These are phyloP conservation scores for Pseudococcus jackbeardsleyi DNA, from an alignment of 2,888 invertebrate species.

Conservation along the genomic window DNA sequence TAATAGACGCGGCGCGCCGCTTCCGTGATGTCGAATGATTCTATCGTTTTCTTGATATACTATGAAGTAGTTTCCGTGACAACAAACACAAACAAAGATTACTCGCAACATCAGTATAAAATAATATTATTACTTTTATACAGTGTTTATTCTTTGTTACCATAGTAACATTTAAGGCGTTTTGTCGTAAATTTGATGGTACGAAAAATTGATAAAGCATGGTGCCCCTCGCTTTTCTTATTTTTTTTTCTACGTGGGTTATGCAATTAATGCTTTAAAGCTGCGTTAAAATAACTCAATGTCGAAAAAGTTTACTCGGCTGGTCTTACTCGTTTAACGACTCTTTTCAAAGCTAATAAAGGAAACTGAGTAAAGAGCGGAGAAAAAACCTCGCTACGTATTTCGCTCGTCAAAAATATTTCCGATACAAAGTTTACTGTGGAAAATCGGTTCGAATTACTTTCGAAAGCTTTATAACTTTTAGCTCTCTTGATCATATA, in stretches of 20 bases:
- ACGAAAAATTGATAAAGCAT: slow-evolving; percentile 55
- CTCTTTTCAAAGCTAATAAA: slow-evolving; percentile 44
- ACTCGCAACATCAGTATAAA: slow-evolving; percentile 45
- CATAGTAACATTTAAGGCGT: slow-evolving; percentile 53
- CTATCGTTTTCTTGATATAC: slow-evolving; percentile 44
- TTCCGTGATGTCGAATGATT: slow-evolving; percentile 39
- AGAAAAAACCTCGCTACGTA: neutral
- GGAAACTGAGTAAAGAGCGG: neutral
- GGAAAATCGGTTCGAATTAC: slow-evolving; percentile 24
- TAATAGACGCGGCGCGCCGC: neutral
- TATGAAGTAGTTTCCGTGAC: slow-evolving; percentile 50
- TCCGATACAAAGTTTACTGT: slow-evolving; percentile 12
- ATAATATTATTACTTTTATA: slow-evolving; percentile 51
- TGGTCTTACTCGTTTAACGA: slow-evolving; percentile 23
- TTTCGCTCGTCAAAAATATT: slow-evolving; percentile 10
- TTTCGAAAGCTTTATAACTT: slow-evolving; percentile 40
- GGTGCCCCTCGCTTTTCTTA: neutral
- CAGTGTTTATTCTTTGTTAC: slow-evolving; percentile 52
- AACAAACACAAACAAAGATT: slow-evolving; percentile 58
- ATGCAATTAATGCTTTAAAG: slow-evolving; percentile 47
- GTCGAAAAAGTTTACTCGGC: slow-evolving; percentile 33
- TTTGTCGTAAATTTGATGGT: slow-evolving; percentile 50
- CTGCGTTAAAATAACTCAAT: slow-evolving; percentile 44
- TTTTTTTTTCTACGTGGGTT: slow-evolving; percentile 39
- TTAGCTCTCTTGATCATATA: slow-evolving; percentile 17